Conservation (phyloP, 2,797 vertebrate species). For the Arrhamphus sclerolepis region DNA sequence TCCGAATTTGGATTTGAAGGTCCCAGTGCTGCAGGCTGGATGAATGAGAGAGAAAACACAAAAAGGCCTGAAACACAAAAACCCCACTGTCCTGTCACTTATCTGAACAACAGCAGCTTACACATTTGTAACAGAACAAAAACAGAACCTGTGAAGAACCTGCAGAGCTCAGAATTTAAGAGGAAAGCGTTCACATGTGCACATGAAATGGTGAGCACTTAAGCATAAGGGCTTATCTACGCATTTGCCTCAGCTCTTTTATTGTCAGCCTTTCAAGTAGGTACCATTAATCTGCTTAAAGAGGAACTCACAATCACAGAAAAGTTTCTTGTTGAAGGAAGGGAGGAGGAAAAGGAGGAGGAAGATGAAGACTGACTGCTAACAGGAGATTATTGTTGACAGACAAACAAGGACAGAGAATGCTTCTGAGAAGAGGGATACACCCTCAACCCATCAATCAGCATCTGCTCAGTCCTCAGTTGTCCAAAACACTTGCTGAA, state of each 20-base stretch:
- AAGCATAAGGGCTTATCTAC: conserved; percentile 56
- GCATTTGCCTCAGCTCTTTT: conserved; percentile 58
- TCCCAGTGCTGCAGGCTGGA: conserved; percentile 89
- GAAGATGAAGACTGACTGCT: conserved; percentile 67
- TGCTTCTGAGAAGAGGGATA: conserved; percentile 63
- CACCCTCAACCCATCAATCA: conserved; percentile 77
- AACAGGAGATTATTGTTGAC: conserved; percentile 78
- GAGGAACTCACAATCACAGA: conserved; percentile 53
- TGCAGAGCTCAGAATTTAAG: conserved; percentile 31
- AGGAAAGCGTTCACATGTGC: conserved; percentile 14
- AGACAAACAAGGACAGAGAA: conserved; percentile 74
- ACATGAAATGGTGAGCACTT: conserved; percentile 36
- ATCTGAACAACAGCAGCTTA: conserved; percentile 52
- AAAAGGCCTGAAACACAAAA: conserved; percentile 32
- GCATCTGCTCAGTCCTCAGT: conserved; percentile 44
- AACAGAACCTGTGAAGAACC: conserved; percentile 24
- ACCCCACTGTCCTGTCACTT: conserved; percentile 28
- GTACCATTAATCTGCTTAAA: conserved; percentile 69
- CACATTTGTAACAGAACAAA: conserved; percentile 46
- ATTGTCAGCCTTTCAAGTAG: conserved; percentile 34
- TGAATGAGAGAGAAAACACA: conserved; percentile 22
- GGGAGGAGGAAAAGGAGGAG: conserved; percentile 54
- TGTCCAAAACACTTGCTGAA: conserved; percentile 45
- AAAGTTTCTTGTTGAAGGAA: conserved; percentile 65
- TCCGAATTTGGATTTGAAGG: conserved; percentile 95